These are phyloP conservation scores for Struthio camelus DNA, from an alignment of 2,113 vertebrate genomes.

Conservation along the genomic window DNA sequence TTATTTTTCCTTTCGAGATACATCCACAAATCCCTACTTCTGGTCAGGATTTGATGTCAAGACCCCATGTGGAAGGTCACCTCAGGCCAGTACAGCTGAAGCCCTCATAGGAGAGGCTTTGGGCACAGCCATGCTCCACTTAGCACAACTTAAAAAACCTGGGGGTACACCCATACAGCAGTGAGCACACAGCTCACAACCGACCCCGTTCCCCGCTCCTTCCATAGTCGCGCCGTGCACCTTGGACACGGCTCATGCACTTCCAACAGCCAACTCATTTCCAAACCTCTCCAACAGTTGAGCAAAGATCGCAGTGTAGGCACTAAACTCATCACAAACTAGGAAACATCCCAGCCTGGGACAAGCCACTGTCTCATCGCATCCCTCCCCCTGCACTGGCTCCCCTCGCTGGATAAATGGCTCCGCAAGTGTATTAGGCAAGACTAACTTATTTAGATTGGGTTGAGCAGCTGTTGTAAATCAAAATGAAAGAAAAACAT, in stretches of 20 bases:
- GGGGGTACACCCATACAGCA: not conserved
- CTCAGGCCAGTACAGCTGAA: not conserved
- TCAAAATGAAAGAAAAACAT: slow-evolving; percentile 61
- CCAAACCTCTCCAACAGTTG: not conserved
- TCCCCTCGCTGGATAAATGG: fast-evolving
- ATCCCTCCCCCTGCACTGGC: not conserved
- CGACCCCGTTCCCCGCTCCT: not conserved
- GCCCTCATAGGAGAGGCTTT: not conserved
- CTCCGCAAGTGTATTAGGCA: not conserved
- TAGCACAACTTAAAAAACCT: not conserved
- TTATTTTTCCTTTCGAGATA: not conserved
- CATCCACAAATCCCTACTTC: not conserved
- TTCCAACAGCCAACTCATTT: not conserved
- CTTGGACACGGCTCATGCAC: fast-evolving
- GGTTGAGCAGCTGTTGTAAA: not conserved
- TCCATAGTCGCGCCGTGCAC: fast-evolving
- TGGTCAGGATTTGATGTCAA: not conserved
- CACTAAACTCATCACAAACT: not conserved
- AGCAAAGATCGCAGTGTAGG: not conserved
- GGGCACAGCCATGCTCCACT: not conserved
- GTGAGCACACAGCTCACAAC: fast-evolving
- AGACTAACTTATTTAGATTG: slow-evolving; percentile 47
- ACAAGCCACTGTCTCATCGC: not conserved
- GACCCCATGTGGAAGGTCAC: not conserved
- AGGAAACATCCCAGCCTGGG: not conserved